phyloP scores from a whole-genome alignment of 2,797 vertebrate species.

The Anguilla anguilla region DNA sequence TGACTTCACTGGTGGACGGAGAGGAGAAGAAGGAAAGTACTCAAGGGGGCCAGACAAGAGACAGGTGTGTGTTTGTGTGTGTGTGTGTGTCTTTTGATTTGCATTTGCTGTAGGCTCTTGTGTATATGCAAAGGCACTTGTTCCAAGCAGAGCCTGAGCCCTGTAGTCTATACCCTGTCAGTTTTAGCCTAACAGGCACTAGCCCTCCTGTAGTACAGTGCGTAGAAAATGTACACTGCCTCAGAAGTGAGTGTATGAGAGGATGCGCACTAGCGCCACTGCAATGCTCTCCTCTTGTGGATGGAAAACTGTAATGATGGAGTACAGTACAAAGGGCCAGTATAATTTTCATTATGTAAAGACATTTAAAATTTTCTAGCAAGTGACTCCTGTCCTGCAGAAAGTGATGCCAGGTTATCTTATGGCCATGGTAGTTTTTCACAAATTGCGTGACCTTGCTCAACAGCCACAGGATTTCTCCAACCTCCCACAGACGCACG shows the following conservation, averaged over 20 bases:
- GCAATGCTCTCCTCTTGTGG: neutral
- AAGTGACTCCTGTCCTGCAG: neutral
- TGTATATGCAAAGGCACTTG: neutral
- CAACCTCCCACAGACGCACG: constrained; percentile 46
- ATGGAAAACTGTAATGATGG: neutral
- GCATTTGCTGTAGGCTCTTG: neutral
- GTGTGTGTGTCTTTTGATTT: constrained; percentile 22
- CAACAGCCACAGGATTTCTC: constrained; percentile 55
- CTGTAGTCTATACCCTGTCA: neutral
- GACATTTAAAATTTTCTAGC: neutral
- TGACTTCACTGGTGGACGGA: constrained; percentile 54
- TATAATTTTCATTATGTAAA: neutral
- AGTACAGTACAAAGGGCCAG: neutral
- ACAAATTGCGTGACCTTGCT: neutral
- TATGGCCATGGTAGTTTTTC: neutral
- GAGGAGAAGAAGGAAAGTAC: constrained; percentile 64
- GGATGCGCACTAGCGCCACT: neutral
- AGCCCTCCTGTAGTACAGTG: neutral
- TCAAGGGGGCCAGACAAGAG: constrained; percentile 56
- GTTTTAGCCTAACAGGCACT: neutral
- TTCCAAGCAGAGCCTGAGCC: neutral
- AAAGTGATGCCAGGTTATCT: neutral
- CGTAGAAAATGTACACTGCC: neutral
- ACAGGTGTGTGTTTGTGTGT: constrained; percentile 57
- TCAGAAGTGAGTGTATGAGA: neutral